Base-by-base conservation (phyloP, 2,797 vertebrate genomes). In the Megalops cyprinoides region DNA sequence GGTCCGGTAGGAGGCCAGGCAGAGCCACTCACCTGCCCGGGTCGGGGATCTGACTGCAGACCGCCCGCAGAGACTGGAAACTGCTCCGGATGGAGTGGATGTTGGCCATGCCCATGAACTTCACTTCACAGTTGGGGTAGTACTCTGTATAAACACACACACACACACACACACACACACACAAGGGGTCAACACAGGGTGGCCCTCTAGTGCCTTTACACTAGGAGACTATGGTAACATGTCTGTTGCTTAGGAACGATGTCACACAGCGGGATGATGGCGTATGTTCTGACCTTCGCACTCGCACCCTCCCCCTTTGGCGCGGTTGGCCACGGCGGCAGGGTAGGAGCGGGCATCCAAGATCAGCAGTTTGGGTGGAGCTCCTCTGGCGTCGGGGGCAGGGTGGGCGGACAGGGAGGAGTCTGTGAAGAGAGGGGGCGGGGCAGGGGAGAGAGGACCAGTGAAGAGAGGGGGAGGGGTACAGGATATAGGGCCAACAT, bases 51-150 rank as follows among this genome's bases (percentile, higher is more conserved):
- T 99, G 98, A 83, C 97, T 98, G 91, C 98, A 99, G 80, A 99
- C 98, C 0, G 97, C 92, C 77, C 97, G 94, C 73, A 99, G 94
- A 48, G 97, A 97, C 88, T 99, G 97, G 93, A 99, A 99, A 84
- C 98, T 99, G 92, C 99, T 99, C 51, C 98, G 93, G 88, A 99
- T 99, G 87, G 98, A 96, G 44, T 99, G 98, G 91, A 99, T 99
- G 90, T 99, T 99, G 85, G 98, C 98, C 98, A 99, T 99, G 84
- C 98, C 98, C 98, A 99, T 99, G 89, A 99, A 99, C 87, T 97
- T 96, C 0, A 99, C 97, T 91, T 99, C 98, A 79, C 98, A 99
- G 92, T 99, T 99, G 0, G 98, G 98, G 84, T 99, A 99, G 92
- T 99, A 99, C 88, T 99, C 98, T 99, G 76, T 74, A 82, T 18